Evolutionary conservation across 1,140 invertebrate species (phyloP), one percentile per base, ranked within the genome.

Genomic region (Anastrepha ludens): DNA sequence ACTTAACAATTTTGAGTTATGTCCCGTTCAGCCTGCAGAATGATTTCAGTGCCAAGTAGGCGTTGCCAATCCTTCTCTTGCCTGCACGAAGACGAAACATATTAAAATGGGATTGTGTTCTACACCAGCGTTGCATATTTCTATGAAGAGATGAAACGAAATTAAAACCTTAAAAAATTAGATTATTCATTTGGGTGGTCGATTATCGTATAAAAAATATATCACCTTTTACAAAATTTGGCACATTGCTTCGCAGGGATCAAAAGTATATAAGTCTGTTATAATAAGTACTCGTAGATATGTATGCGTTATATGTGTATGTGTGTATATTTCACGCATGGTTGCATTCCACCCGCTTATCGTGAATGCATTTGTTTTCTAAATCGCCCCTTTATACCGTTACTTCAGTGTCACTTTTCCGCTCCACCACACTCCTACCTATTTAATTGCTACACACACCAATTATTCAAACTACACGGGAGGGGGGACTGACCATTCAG

Each of bases 381-480:
- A 47, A 81, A 58, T 81, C 20, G 50, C 44, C 74, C 74, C n/a
- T 55, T 2, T 20, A 81, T 81, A 81, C 74, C 15, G 74, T 81
- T 55, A 81, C 55, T 81, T 81, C 44, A 58, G 15, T 74, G 41
- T 41, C 67, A 47, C 41, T 74, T 74, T 74, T 74, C 67, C 47
- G 74, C 74, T 50, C 29, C 74, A 55, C 47, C 47, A 55, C 44
- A 81, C 74, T 81, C 55, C 11, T 3, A 55, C 2, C 44, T 9
- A 81, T 81, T 81, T 55, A 81, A 81, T 55, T 20, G 74, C 74
- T 29, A 50, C n/a, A 55, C 47, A 55, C 74, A 81, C 17, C 74
- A 81, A 81, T 81, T 55, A 55, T 81, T 81, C 74, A 81, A 81
- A 58, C 47, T 47, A 41, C 74, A 55, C 47, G 47, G 20, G 17